Evolutionary conservation across 2,888 invertebrate genomes (phyloP), one percentile per base, ranked within the genome.

Genomic region (Bombyx huttoni): DNA sequence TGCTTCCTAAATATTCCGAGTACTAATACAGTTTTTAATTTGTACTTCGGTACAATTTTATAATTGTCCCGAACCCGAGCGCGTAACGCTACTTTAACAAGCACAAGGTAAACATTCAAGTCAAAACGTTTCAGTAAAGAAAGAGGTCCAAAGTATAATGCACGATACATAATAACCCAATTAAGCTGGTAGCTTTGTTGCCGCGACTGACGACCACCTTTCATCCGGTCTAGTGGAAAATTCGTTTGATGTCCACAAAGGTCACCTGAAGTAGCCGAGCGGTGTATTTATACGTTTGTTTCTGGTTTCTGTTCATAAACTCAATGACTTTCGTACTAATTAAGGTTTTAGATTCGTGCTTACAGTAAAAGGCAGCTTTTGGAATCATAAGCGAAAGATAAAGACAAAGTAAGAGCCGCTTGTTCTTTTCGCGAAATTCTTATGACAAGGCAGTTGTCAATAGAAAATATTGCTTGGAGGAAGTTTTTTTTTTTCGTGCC

Each of bases 231-330:
- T 52, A 52, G 52, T 51, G 67, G 64, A 62, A 65, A 55, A 53
- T 58, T 54, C 60, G 54, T 67, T 67, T 65, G 64, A 68, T 55
- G 58, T 68, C 57, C 53, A 49, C 47, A 54, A 63, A 62, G 59
- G 64, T 60, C 53, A 51, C 9, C 10, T 35, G 12, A 49, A 49
- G 45, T 34, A 40, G 40, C 7, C 40, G 40, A 40, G 40, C 40
- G 1, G 6, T 40, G 7, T 7, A 3, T 40, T 40, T 40, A 40
- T 12, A 40, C 40, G 0, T 40, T 40, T 40, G 6, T 40, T 40
- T 40, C 12, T 40, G 1, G 40, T 12, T 40, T 24, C 24, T 24
- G 24, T 24, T 24, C 24, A 24, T 5, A 24, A 24, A 24, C 24
- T 24, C 24, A 5, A 24, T 24, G 24, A 24, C 24, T 24, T 24